Conservation (phyloP, 2,113 vertebrate species). For the Callorhinus ursinus region DNA sequence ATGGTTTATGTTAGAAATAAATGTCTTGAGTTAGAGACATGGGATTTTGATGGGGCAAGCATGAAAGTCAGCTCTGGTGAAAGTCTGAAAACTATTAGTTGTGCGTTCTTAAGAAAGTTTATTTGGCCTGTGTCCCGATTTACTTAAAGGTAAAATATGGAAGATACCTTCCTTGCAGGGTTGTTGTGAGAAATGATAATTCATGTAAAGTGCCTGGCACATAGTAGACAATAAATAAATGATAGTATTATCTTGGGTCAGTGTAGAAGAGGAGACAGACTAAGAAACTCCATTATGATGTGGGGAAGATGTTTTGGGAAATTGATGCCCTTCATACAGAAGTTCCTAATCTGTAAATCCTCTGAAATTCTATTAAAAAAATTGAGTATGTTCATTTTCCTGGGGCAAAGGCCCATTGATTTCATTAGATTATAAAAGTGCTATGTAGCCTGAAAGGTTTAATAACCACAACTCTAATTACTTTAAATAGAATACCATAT, state of each 20-base stretch:
- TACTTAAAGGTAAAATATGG: conserved; percentile 28
- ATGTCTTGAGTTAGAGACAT: conserved; percentile 22
- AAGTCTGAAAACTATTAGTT: not conserved
- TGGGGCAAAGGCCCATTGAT: not conserved
- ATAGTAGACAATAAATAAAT: conserved; percentile 36
- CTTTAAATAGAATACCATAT: conserved; percentile 35
- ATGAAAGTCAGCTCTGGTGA: not conserved
- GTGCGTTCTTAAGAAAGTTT: conserved; percentile 18
- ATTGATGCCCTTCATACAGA: not conserved
- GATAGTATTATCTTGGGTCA: not conserved
- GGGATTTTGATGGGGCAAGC: not conserved
- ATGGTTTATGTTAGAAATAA: conserved; percentile 33
- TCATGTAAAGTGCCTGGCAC: not conserved
- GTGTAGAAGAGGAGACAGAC: not conserved
- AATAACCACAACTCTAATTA: conserved; percentile 41
- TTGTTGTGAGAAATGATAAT: conserved; percentile 22
- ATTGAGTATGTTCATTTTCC: conserved; percentile 17
- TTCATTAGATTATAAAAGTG: conserved; percentile 45
- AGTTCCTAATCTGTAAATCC: not conserved
- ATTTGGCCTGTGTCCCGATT: not conserved
- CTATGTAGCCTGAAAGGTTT: not conserved
- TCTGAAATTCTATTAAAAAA: conserved; percentile 2
- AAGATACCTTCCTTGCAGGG: not conserved
- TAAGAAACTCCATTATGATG: conserved; percentile 34
- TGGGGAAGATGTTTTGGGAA: conserved; percentile 7